Base-by-base conservation (phyloP, 1,140 invertebrate genomes). In the Chymomyza costata region DNA sequence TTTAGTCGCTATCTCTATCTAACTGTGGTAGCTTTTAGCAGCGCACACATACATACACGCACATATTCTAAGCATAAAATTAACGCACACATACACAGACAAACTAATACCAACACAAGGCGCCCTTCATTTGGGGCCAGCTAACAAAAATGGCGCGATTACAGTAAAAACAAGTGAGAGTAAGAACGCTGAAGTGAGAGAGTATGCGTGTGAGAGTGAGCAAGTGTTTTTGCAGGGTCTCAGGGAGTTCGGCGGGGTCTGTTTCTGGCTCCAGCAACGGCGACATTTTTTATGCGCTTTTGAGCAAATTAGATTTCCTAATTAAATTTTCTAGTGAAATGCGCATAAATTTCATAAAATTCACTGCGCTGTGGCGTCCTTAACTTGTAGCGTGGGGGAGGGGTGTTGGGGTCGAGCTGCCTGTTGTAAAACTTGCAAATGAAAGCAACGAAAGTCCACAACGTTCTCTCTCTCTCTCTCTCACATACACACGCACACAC, bases 291-390 rank as follows among this genome's bases (percentile, higher is more conserved):
- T 70, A 82, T 82, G 80, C 80, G 73, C 80, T 83, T 83, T 83
- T 83, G 80, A 82, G 78, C 80, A 83, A 83, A 83, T 83, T 83
- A 83, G 78, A 83, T 83, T 83, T 83, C 73, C 80, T 83, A 83
- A 83, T 83, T 83, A 83, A 83, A 83, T 83, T 82, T 82, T 73
- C 73, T 74, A 67, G 71, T 73, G 68, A 82, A 78, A 82, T 82
- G 70, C 76, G 71, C 71, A 82, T 76, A 82, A 82, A 76, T 80
- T 81, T 74, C 61, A 81, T 74, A 81, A 81, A 81, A 81, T 64
- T 70, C 58, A 63, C 73, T 71, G 32, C 32, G 8, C 13, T 34
- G 3, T 10, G 13, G 32, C 32, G 32, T 34, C 13, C 3, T 8
- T 13, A 34, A 3, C 32, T 3, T 34, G 2, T 13, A 3, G 32